Base-by-base conservation (phyloP, 2,888 invertebrate species). In the Pterostichus madidus region DNA sequence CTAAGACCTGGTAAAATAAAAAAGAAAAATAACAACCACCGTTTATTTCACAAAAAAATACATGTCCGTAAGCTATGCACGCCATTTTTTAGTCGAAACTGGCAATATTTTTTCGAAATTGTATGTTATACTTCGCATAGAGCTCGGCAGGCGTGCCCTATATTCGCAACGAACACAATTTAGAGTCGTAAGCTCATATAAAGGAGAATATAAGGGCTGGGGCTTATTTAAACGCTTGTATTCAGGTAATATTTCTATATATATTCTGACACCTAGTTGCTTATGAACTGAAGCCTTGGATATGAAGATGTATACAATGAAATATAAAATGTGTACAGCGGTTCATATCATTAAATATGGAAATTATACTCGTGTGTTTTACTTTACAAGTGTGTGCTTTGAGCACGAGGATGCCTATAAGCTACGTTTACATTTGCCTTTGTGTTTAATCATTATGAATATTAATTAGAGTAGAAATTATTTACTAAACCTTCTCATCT, bases 61-160 rank as follows among this genome's bases (percentile, higher is more conserved):
- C 73, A 73, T 46, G 46, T 46, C 49, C 44, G 73, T 73, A 73
- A 73, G 73, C 73, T 17, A 46, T 73, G 73, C 52, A 52, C n/a
- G 75, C 53, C 49, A 52, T 75, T 75, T 75, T 75, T 75, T 75
- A 75, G 75, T 52, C 8, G 31, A 49, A 75, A 75, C 75, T 75
- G 75, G 75, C 75, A 75, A 75, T 75, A 75, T 75, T 52, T 75
- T 75, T 75, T 75, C 24, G 53, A 75, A 75, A 75, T 75, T 75
- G 75, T 75, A 52, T 53, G 75, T 75, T 75, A 75, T 75, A 15
- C 53, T 75, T 75, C 31, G 52, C 24, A 49, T 35, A 49, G 49
- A n/a, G 49, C 15, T 31, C 24, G 49, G n/a, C 7, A 52, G 3
- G 52, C 44, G 75, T 75, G 53, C 68, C 49, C 49, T 75, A 75